These are phyloP conservation scores for Sebastolobus alascanus DNA, from an alignment of 2,797 vertebrate species.

Conservation along the genomic window DNA sequence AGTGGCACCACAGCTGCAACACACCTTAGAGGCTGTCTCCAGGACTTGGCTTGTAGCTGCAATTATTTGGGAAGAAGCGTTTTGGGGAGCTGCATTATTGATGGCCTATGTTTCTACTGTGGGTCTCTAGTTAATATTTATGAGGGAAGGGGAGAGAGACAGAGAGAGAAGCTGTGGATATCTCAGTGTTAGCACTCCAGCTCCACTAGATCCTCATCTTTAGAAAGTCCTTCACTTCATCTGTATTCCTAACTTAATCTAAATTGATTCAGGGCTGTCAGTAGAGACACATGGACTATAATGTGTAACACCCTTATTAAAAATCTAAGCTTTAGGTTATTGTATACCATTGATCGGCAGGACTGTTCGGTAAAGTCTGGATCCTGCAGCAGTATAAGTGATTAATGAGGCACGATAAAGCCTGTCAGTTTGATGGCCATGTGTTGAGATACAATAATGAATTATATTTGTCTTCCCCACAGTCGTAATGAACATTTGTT, in stretches of 20 bases:
- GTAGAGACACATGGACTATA: conserved; percentile 9
- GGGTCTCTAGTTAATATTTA: conserved; percentile 74
- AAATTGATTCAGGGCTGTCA: conserved; percentile 25
- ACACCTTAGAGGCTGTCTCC: conserved; percentile 42
- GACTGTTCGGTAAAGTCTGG: conserved; percentile 27
- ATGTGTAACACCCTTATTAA: conserved; percentile 2
- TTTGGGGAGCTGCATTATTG: conserved; percentile 77
- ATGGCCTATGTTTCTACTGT: conserved; percentile 58
- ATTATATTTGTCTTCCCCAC: conserved; percentile 27
- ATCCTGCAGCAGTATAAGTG: conserved; percentile 48
- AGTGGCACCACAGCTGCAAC: conserved; percentile 34
- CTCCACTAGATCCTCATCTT: conserved; percentile 21
- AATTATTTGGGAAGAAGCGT: conserved; percentile 76
- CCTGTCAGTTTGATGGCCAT: conserved; percentile 45
- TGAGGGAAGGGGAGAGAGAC: conserved; percentile 39
- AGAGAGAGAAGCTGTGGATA: conserved; percentile 26
- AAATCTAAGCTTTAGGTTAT: conserved; percentile 12
- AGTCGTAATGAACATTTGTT: conserved; percentile 48
- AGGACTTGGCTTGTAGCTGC: conserved; percentile 55
- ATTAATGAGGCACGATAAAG: conserved; percentile 56
- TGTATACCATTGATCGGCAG: conserved; percentile 42
- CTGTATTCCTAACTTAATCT: conserved; percentile 15
- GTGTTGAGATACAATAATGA: conserved; percentile 47
- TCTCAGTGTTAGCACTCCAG: conserved; percentile 7
- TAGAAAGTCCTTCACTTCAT: conserved; percentile 10